phyloP scores from a whole-genome alignment of 1,140 invertebrate species.

The Trichonephila clavipes region DNA sequence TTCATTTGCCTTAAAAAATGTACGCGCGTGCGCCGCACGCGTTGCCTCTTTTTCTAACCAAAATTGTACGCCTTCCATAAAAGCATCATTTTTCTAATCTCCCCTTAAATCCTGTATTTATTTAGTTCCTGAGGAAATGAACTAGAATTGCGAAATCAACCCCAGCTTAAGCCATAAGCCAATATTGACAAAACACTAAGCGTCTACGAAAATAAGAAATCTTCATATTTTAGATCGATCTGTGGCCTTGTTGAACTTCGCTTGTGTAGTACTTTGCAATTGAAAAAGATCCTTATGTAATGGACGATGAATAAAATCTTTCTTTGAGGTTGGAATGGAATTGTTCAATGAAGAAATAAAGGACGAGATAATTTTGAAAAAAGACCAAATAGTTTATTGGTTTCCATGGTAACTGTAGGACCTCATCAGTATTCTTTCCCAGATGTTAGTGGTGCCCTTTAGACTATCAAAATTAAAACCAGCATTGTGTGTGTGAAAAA shows the following conservation, averaged over 20 bases:
- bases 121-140: slow-evolving; percentile 10
- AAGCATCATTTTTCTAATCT: not conserved
- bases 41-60: too few species aligned
- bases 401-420: slow-evolving; percentile 50
- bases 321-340: slow-evolving; percentile 30
- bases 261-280: slow-evolving; percentile 51
- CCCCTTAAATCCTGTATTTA: slow-evolving; percentile 1
- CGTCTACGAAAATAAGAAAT: not conserved
- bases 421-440: slow-evolving; percentile 64
- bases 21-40: too few species aligned
- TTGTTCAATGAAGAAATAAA: slow-evolving; percentile 18
- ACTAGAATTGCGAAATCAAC: slow-evolving; percentile 9
- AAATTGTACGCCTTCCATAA: too few species aligned
- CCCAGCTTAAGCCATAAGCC: not conserved
- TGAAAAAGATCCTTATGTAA: slow-evolving; percentile 43
- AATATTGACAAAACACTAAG: slow-evolving; percentile 69
- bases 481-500: slow-evolving; percentile 47
- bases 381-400: slow-evolving; percentile 57
- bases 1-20: too few species aligned
- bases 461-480: slow-evolving; percentile 63
- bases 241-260: slow-evolving; percentile 62
- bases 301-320: not conserved
- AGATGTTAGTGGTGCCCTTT: slow-evolving; percentile 46
- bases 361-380: not conserved
- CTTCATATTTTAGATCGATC: slow-evolving; percentile 48